Evolutionary conservation across 30 jellyfish, hydroid and myxozoan species (phyloP), one percentile per base, ranked within the genome.

Genomic region (Clytia hemisphaerica): DNA sequence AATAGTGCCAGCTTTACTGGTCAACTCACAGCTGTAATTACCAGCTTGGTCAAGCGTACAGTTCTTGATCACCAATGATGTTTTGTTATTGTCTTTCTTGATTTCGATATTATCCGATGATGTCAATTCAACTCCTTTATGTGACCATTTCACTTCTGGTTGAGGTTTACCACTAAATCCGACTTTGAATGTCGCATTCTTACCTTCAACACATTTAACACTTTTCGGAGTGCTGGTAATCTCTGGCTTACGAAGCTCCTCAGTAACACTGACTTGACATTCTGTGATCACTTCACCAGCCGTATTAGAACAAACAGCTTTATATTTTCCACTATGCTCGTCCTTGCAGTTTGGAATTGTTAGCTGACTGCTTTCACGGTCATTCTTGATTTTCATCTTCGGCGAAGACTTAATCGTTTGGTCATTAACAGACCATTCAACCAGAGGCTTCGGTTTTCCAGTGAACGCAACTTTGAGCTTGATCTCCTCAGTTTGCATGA

Each of bases 381-480:
- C 94, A 3, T 88, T 62, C 34, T 73, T 71, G 32, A 83, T 58
- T 28, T 84, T 76, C 61, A 67, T 72, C 38, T 92, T 75, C 7
- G 84, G 83, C 54, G 82, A 73, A 15, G 93, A 78, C 72, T 91
- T 77, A 45, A 91, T 29, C 24, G 59, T 68, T 42, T 76, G 76
- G 19, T 75, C 95, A 37, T 82, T 74, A 19, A 76, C 51, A 49
- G 45, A 91, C 99, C 99, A 91, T 24, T 93, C 80, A 48, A 82
- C 53, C 16, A 69, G 69, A 36, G 99, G 99, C 37, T 76, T 77
- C 28, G 99, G 99, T 58, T 80, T 82, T 9, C 99, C 99, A 0
- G 92, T 55, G 16, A 83, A 54, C 30, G 77, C 95, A 18, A 77
- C 99, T 46, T 64, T 72, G 26, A 91, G 46, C 29, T 47, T 67